Percentiles rank a stretch among this genome's conserved stretches.
Conservation (phyloP, 2,113 vertebrate species). For the Anoura caudifer region DNA sequence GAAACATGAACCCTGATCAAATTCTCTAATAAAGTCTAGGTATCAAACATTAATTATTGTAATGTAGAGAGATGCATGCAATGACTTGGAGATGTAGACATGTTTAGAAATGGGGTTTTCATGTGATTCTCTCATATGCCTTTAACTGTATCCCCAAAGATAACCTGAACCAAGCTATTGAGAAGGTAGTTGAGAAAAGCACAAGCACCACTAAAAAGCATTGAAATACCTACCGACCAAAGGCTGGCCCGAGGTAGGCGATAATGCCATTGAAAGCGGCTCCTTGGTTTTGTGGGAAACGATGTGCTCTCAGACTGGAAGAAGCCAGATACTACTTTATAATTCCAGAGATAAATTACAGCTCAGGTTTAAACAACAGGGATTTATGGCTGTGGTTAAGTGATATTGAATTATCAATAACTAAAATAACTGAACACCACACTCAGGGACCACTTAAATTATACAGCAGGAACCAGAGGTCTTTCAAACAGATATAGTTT, state of each 20-base stretch:
- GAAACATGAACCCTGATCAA: not conserved
- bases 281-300: not conserved
- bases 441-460: not conserved
- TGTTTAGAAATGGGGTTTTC: not conserved
- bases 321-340: not conserved
- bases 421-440: not conserved
- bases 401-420: not conserved
- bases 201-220: not conserved
- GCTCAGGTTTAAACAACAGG: not conserved
- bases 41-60: not conserved
- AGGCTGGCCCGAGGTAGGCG: not conserved
- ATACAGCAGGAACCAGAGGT: not conserved
- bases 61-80: not conserved
- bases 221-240: not conserved
- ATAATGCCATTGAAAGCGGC: not conserved
- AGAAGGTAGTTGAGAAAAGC: not conserved
- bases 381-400: not conserved
- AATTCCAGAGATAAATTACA: not conserved
- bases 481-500: not conserved
- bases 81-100: not conserved
- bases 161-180: not conserved
- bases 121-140: not conserved
- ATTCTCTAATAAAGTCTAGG: not conserved
- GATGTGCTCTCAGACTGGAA: not conserved
- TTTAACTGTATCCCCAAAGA: not conserved